Evolutionary conservation across 2,888 invertebrate species (phyloP).

Genomic region (Cataglyphis livida): DNA sequence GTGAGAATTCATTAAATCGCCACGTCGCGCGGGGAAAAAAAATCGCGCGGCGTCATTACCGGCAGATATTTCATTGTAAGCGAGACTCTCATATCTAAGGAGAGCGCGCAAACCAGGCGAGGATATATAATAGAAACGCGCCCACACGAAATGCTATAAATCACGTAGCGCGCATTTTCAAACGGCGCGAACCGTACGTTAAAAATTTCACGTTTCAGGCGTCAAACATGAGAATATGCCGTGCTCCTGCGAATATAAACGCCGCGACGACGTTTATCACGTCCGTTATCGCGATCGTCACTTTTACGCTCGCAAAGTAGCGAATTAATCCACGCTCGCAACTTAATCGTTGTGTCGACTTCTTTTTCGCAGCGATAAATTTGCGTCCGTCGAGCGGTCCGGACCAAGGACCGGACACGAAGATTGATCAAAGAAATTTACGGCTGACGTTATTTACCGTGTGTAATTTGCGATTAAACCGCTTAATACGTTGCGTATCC

Average conservation of each 20-base stretch:
- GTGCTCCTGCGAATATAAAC: constrained; percentile 57
- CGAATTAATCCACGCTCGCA: constrained; percentile 66
- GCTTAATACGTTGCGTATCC: not conserved
- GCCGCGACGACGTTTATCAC: constrained; percentile 64
- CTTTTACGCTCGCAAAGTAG: constrained; percentile 58
- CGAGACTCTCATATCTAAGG: constrained; percentile 42
- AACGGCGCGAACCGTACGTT: constrained; percentile 66
- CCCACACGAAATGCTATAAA: constrained; percentile 62
- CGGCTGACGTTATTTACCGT: constrained; percentile 34
- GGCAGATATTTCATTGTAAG: constrained; percentile 48
- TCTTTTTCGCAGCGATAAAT: constrained; percentile 39
- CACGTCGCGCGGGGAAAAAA: not conserved
- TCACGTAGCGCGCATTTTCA: constrained; percentile 60
- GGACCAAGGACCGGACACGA: not conserved
- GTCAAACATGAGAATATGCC: constrained; percentile 53
- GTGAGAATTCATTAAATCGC: constrained; percentile 43
- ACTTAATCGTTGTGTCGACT: constrained; percentile 47
- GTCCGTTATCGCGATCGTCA: constrained; percentile 67
- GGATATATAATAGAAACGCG: constrained; percentile 18
- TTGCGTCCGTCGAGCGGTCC: constrained; percentile 12
- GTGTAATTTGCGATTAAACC: constrained; percentile 28
- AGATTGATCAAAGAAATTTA: constrained; percentile 22
- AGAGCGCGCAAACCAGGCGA: constrained; percentile 10
- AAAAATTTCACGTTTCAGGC: constrained; percentile 65
- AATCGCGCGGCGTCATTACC: constrained; percentile 39